Conservation (phyloP, 2,113 vertebrate species). For the Bambusicola thoracicus region DNA sequence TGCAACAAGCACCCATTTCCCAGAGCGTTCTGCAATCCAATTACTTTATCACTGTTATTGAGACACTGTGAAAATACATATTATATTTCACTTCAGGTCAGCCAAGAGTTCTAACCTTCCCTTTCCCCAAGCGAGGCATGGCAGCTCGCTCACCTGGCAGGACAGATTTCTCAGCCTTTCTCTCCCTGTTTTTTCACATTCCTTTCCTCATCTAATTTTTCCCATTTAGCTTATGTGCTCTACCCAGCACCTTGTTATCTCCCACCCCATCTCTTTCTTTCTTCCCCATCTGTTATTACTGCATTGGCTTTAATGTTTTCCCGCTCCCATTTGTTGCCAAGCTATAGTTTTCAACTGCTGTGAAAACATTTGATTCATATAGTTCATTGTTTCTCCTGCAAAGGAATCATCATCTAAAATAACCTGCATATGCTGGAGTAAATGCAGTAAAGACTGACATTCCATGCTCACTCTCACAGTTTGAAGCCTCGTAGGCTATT, state of each 20-base stretch:
- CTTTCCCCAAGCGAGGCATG: neutral
- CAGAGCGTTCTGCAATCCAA: neutral
- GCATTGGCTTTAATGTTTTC: conserved; percentile 11
- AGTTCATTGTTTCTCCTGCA: conserved; percentile 21
- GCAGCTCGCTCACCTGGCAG: neutral
- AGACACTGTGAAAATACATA: neutral
- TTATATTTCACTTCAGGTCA: conserved; percentile 28
- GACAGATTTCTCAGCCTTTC: conserved; percentile 25
- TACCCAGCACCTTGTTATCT: conserved; percentile 23
- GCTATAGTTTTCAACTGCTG: neutral
- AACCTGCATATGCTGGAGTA: neutral
- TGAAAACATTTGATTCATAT: neutral
- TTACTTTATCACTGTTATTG: neutral
- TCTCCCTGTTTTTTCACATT: conserved; percentile 43
- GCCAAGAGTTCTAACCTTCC: neutral
- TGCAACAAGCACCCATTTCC: neutral
- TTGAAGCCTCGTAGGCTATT: neutral
- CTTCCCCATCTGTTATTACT: conserved; percentile 23
- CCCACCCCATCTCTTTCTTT: conserved; percentile 18
- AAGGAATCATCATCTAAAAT: neutral
- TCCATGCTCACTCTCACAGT: neutral
- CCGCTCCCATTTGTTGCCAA: neutral
- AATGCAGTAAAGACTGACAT: neutral
- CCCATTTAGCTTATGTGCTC: conserved; percentile 11
- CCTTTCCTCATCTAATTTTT: conserved; percentile 29